A percentile compares a stretch with the other conserved stretches of the same genome.
Conservation (phyloP, 92 coral and sea anemone genomes). For the Micromussa lordhowensis region DNA sequence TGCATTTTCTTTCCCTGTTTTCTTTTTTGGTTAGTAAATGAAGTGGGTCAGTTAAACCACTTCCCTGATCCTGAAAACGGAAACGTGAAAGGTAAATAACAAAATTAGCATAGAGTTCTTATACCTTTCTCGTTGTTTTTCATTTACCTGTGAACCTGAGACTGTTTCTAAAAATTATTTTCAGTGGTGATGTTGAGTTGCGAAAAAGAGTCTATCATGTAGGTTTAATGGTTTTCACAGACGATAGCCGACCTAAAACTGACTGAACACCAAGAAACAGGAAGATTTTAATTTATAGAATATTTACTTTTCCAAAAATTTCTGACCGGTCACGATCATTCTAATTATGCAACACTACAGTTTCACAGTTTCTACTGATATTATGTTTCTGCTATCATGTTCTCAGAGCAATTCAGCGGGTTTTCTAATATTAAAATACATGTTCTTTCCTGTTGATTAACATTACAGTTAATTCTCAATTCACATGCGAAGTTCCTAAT, state of each 20-base stretch:
- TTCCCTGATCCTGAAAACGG: not conserved
- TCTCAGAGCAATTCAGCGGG: no score
- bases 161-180: not conserved
- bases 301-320: not conserved
- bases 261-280: not conserved
- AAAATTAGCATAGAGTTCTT: not conserved
- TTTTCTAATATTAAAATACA: not conserved
- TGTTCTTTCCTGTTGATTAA: not conserved
- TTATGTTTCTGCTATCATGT: not conserved
- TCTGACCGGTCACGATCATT: not conserved
- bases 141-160: not conserved
- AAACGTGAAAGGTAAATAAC: not conserved
- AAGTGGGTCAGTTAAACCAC: not conserved
- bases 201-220: not conserved
- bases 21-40: not conserved
- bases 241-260: not conserved
- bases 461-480: not conserved
- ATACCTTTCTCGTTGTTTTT: no score
- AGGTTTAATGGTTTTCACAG: not conserved
- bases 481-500: no score
- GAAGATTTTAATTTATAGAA: not conserved
- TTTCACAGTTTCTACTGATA: not conserved
- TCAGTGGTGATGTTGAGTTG: not conserved
- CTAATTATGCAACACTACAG: not conserved
- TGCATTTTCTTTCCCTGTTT: not conserved